These are phyloP conservation scores for Tachysurus vachellii DNA, from an alignment of 2,113 vertebrate species.

Conservation along the genomic window DNA sequence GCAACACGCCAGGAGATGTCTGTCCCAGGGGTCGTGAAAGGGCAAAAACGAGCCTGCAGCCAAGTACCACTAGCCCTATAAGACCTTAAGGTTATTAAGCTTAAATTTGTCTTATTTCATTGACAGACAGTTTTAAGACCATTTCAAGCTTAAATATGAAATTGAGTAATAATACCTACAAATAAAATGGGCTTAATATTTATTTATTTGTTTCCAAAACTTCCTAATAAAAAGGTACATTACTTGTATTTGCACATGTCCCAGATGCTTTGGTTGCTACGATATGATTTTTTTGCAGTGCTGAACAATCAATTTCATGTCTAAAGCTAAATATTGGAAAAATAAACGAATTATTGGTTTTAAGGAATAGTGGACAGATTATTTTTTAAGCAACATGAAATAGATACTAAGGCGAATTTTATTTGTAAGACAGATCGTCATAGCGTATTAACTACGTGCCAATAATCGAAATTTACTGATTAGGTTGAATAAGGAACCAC, in stretches of 20 bases:
- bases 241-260: neutral
- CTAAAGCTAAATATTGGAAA: neutral
- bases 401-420: neutral
- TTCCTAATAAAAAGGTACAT: neutral
- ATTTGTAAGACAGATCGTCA: neutral
- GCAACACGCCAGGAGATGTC: no score
- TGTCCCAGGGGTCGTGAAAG: no score
- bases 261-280: no score
- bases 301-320: neutral
- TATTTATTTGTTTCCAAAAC: neutral
- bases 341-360: no score
- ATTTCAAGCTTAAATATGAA: no score
- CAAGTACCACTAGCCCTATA: no score
- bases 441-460: no score
- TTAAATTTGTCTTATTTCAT: no score
- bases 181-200: neutral
- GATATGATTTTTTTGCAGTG: neutral
- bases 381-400: neutral
- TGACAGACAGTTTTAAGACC: no score
- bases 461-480: neutral
- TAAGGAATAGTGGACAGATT: no score
- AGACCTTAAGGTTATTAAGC: no score
- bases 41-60: no score
- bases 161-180: neutral
- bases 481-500: neutral